These are phyloP conservation scores for Helleia helle DNA, from an alignment of 2,888 invertebrate genomes.

Conservation along the genomic window DNA sequence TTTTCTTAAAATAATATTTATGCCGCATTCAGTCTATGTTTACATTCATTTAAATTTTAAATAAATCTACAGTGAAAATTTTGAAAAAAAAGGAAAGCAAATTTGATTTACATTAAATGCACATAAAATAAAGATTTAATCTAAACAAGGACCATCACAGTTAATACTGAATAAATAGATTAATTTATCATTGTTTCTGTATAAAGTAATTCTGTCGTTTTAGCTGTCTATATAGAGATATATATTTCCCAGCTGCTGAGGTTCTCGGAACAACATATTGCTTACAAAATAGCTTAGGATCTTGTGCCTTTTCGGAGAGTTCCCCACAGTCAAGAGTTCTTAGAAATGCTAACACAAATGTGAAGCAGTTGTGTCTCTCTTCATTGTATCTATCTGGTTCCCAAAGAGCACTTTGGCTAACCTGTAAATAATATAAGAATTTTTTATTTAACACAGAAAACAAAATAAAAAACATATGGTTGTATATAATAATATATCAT, in stretches of 20 bases:
- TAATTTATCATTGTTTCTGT: slow-evolving; percentile 60
- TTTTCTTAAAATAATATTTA: neutral
- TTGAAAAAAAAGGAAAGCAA: slow-evolving; percentile 20
- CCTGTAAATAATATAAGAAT: slow-evolving; percentile 28
- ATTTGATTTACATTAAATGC: slow-evolving; percentile 69
- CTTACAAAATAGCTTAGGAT: slow-evolving; percentile 83
- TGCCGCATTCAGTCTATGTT: neutral
- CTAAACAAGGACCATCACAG: slow-evolving; percentile 65
- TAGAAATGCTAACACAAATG: slow-evolving; percentile 87
- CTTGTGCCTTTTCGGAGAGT: slow-evolving; percentile 79
- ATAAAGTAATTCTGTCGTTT: slow-evolving; percentile 63
- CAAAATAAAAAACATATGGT: too few relatives aligned
- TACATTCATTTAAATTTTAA: neutral
- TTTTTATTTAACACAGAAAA: neutral
- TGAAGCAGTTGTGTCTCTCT: slow-evolving; percentile 87
- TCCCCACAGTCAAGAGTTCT: slow-evolving; percentile 80
- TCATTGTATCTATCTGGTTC: slow-evolving; percentile 81
- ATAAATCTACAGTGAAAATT: neutral
- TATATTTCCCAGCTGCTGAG: slow-evolving; percentile 88
- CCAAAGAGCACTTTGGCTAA: slow-evolving; percentile 77
- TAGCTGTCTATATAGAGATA: slow-evolving; percentile 85
- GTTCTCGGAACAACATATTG: slow-evolving; percentile 87
- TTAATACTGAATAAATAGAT: slow-evolving; percentile 63
- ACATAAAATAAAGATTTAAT: slow-evolving; percentile 50
- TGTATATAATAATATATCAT: too few relatives aligned